These are phyloP conservation scores for Heptranchias perlo DNA, from an alignment of 2,113 vertebrate species.

Conservation along the genomic window DNA sequence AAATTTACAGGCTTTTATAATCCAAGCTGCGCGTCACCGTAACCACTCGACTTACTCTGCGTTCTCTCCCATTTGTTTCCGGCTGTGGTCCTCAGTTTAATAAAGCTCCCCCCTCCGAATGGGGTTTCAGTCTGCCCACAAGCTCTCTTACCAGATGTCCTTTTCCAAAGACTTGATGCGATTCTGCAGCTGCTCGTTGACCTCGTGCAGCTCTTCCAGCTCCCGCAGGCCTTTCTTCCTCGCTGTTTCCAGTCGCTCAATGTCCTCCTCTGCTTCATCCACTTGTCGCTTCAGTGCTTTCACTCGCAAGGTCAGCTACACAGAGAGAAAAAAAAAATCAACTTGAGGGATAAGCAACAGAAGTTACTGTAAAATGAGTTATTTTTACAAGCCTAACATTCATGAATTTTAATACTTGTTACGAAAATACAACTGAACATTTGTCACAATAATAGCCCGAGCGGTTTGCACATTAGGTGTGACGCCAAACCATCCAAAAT, in stretches of 20 bases:
- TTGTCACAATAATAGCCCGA: no score
- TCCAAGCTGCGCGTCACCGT: no score
- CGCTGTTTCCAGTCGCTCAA: constrained; percentile 74
- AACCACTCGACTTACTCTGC: neutral
- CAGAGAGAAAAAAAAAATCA: neutral
- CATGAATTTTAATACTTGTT: neutral
- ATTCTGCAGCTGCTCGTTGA: constrained; percentile 76
- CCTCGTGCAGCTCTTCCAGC: constrained; percentile 84
- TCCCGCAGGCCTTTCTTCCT: constrained; percentile 82
- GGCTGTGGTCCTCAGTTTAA: no score
- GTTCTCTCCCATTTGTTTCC: no score
- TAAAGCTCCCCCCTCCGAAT: no score
- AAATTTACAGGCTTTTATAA: no score
- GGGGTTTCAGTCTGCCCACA: no score
- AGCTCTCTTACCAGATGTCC: constrained; percentile 69
- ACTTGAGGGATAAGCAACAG: neutral
- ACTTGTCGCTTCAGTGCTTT: constrained; percentile 91
- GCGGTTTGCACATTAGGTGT: no score
- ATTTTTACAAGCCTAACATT: neutral
- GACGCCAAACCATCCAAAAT: neutral
- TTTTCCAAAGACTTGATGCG: constrained; percentile 76
- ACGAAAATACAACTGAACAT: no score
- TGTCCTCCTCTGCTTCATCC: constrained; percentile 84
- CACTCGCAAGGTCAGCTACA: constrained; percentile 74
- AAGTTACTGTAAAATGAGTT: neutral